Base-by-base conservation (phyloP, 2,888 invertebrate genomes). In the Eristalis pertinax region DNA sequence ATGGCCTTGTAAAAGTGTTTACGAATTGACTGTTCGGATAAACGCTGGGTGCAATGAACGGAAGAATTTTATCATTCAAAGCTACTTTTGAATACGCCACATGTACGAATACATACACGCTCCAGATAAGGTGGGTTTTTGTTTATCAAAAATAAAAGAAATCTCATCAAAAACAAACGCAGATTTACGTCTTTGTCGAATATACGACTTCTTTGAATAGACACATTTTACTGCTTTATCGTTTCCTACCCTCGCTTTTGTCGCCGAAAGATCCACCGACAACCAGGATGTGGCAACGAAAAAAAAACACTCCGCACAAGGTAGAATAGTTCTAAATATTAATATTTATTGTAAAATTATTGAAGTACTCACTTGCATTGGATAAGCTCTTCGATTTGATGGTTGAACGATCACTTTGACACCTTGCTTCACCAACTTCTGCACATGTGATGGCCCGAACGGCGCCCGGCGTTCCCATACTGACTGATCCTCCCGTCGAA, bases 341-440 rank as follows among this genome's bases (percentile, higher is more conserved):
- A 4, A n/a, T n/a, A n/a, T n/a, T n/a, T n/a, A n/a, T 7, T 2
- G 1, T 2, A 7, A 50, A 50, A 8, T 7, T 50, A 5, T 50
- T 0, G 8, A 50, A 22, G 8, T 10, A 74, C 90, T 90, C 85
- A 95, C 97, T 95, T 99, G 98, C 95, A 99, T 98, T 1, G 99
- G 99, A 93, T 99, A 99, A 0, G 99, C 99, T 68, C 99, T 94
- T 88, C 99, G 94, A 93, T 99, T 99, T 79, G 99, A 99, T 0
- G 99, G 99, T 92, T 99, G 99, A 0, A 99, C 98, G 68, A 99
- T 96, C 68, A 99, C 99, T 93, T 97, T 97, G 62, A 99, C 96
- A 3, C 98, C 98, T 90, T 96, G 95, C 89, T 96, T 95, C 26
- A 98, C 97, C 89, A 99, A 94, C 89, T 97, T 96, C 90, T 96